These are phyloP conservation scores for Amblyopsis rosae DNA, from an alignment of 2,113 vertebrate genomes.

Conservation along the genomic window DNA sequence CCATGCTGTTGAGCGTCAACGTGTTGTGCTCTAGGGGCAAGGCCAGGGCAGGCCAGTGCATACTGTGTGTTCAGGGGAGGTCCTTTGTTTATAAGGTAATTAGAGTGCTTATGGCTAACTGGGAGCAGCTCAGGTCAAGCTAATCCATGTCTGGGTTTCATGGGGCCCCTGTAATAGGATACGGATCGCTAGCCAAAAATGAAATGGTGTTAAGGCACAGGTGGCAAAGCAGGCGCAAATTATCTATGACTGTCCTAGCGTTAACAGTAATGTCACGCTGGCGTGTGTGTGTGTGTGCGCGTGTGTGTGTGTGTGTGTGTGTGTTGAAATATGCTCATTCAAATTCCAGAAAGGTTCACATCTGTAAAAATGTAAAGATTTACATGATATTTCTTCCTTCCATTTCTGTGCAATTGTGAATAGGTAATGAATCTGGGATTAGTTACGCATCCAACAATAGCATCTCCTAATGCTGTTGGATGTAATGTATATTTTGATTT, in stretches of 20 bases:
- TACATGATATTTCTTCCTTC: background rate
- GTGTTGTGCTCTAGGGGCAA: slow-evolving; percentile 17
- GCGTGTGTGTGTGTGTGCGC: background rate
- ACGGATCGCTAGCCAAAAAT: slow-evolving; percentile 54
- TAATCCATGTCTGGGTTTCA: slow-evolving; percentile 68
- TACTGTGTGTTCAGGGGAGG: slow-evolving; percentile 51
- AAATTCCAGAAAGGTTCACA: slow-evolving; percentile 22
- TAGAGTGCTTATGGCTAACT: slow-evolving; percentile 57
- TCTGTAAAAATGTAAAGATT: too few species aligned
- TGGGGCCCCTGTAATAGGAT: slow-evolving; percentile 60
- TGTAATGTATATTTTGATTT: background rate
- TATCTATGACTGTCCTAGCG: slow-evolving; percentile 36
- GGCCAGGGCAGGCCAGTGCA: slow-evolving; percentile 8
- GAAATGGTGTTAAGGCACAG: slow-evolving; percentile 57
- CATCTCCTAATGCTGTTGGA: too few species aligned
- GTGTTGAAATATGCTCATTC: slow-evolving; percentile 30
- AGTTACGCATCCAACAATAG: too few species aligned
- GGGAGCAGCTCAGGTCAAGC: slow-evolving; percentile 66
- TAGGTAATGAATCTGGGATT: slow-evolving; percentile 11
- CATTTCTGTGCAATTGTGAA: slow-evolving; percentile 36
- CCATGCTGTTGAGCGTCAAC: slow-evolving; percentile 25
- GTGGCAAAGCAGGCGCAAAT: slow-evolving; percentile 60
- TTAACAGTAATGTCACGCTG: slow-evolving; percentile 13
- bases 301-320: background rate
- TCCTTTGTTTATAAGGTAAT: slow-evolving; percentile 68